phyloP scores from a whole-genome alignment of 2,797 vertebrate species.

The Picus viridis region DNA sequence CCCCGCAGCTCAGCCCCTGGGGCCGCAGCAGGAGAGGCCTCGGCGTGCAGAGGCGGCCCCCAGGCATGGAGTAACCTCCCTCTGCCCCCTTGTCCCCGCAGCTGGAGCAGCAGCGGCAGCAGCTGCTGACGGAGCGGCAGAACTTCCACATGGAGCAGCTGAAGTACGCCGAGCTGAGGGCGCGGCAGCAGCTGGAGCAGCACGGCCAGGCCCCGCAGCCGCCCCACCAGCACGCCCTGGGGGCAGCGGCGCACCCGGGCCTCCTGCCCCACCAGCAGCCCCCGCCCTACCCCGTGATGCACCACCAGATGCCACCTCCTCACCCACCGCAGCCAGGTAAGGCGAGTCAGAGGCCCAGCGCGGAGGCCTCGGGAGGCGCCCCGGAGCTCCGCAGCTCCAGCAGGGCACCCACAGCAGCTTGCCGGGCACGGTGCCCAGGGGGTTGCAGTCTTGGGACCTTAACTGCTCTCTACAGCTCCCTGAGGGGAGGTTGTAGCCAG shows the following conservation, averaged over 20 bases:
- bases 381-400: too few species aligned
- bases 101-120: constrained; percentile 96
- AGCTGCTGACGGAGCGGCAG: constrained; percentile 95
- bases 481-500: too few species aligned
- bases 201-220: constrained; percentile 78
- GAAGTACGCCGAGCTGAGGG: constrained; percentile 94
- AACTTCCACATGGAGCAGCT: constrained; percentile 99
- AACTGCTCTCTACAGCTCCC: too few species aligned
- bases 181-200: constrained; percentile 96
- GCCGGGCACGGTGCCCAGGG: too few species aligned
- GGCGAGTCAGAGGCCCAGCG: not conserved
- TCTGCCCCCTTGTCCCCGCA: constrained; percentile 15
- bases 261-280: constrained; percentile 84
- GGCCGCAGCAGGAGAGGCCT: not conserved
- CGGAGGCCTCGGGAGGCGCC: too few species aligned
- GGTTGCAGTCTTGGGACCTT: too few species aligned
- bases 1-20: not conserved
- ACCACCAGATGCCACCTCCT: constrained; percentile 91
- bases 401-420: too few species aligned
- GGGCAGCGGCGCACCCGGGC: constrained; percentile 76
- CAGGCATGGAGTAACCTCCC: fast-evolving
- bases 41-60: fast-evolving
- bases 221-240: constrained; percentile 74
- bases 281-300: constrained; percentile 90
- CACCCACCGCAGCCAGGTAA: constrained; percentile 90